These are phyloP conservation scores for Drosophila gaucha DNA, from an alignment of 2,888 invertebrate species.

Conservation along the genomic window DNA sequence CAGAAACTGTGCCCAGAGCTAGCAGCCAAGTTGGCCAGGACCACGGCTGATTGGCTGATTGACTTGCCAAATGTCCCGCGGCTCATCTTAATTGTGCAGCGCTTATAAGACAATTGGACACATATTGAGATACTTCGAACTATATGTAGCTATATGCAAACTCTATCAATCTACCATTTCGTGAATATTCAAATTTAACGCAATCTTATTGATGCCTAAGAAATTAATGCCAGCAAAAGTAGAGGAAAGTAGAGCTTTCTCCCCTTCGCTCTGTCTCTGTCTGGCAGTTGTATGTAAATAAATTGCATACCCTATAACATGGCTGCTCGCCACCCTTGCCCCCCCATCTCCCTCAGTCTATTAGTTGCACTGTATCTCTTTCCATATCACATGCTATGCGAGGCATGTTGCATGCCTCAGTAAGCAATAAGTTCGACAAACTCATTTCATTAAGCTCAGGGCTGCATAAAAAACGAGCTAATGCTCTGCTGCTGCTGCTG, in stretches of 20 bases:
- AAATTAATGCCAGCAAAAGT: slow-evolving; percentile 17
- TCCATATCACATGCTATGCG: slow-evolving; percentile 38
- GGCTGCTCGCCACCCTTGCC: not conserved
- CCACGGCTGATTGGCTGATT: slow-evolving; percentile 69
- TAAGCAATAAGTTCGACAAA: slow-evolving; percentile 76
- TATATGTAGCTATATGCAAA: no score
- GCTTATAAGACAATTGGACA: slow-evolving; percentile 43
- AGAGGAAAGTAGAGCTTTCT: no score
- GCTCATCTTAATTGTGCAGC: slow-evolving; percentile 61
- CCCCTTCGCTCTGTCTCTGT: not conserved
- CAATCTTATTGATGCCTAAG: slow-evolving; percentile 5
- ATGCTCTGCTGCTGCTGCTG: slow-evolving; percentile 46
- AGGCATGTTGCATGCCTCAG: slow-evolving; percentile 73
- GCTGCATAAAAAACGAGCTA: slow-evolving; percentile 72
- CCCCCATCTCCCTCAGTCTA: not conserved
- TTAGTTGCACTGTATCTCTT: slow-evolving; percentile 5
- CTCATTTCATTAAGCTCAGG: slow-evolving; percentile 75
- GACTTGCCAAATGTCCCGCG: slow-evolving; percentile 64
- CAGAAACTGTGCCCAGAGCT: no score
- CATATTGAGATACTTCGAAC: slow-evolving; percentile 18
- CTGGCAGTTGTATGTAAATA: slow-evolving; percentile 20
- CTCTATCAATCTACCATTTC: no score
- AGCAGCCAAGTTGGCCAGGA: slow-evolving; percentile 17
- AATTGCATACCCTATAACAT: slow-evolving; percentile 31
- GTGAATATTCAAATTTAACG: no score